Evolutionary conservation across 1,140 invertebrate species (phyloP).

Genomic region (Solen grandis): DNA sequence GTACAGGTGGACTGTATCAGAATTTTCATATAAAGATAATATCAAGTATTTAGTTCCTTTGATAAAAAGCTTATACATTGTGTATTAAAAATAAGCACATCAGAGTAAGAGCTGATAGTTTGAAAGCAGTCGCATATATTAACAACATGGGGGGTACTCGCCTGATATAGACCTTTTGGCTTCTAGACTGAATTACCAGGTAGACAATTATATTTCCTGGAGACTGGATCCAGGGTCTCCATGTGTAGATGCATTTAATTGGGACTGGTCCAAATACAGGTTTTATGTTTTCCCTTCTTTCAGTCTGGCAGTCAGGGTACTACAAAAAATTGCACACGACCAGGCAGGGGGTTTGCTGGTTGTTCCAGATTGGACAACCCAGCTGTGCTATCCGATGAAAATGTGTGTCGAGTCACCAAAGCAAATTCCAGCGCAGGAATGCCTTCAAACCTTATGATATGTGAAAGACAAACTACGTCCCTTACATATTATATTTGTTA

Average conservation of each 20-base stretch:
- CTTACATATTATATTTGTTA: no score
- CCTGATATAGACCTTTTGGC: slow-evolving; percentile 58
- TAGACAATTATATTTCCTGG: slow-evolving; percentile 29
- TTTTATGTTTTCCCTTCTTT: slow-evolving; percentile 53
- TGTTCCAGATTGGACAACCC: slow-evolving; percentile 6
- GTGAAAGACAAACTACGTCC: no score
- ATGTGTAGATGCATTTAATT: not conserved
- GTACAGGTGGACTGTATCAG: no score
- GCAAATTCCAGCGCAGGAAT: no score
- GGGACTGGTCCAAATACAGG: not conserved
- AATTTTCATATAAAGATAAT: no score
- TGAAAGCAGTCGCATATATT: slow-evolving; percentile 50
- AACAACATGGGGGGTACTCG: slow-evolving; percentile 41
- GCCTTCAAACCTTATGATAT: no score
- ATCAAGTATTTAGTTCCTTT: no score
- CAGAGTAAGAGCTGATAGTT: no score
- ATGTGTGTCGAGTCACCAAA: no score
- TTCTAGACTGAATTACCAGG: slow-evolving; percentile 49
- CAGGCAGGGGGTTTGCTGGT: slow-evolving; percentile 5
- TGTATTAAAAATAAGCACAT: no score
- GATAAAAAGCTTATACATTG: no score
- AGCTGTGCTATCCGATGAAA: slow-evolving; percentile 21
- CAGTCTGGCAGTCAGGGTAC: slow-evolving; percentile 6
- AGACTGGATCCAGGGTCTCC: slow-evolving; percentile 27
- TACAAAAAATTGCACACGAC: slow-evolving; percentile 49